Conservation (phyloP, 2,113 vertebrate genomes). For the Pardalotus punctatus region DNA sequence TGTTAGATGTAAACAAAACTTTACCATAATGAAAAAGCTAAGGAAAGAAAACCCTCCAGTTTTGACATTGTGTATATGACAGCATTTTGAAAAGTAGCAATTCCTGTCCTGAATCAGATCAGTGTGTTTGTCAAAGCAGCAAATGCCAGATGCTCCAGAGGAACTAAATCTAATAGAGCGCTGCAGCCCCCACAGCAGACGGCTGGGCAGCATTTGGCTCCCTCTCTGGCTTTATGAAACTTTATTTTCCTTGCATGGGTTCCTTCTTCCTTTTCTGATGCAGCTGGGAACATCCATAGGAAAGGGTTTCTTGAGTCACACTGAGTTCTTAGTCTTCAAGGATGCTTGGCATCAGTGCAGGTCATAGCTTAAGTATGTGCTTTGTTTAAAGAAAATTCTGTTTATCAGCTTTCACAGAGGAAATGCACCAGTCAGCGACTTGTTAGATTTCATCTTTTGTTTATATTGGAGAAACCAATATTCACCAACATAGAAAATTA, state of each 20-base stretch:
- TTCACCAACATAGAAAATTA: background rate
- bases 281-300: background rate
- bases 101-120: background rate
- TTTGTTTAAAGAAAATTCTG: constrained; percentile 37
- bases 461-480: background rate
- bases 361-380: constrained; percentile 17
- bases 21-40: background rate
- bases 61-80: background rate
- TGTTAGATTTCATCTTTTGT: background rate
- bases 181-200: background rate
- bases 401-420: background rate
- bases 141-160: background rate
- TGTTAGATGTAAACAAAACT: background rate
- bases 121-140: background rate
- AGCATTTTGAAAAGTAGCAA: background rate
- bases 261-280: background rate
- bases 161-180: background rate
- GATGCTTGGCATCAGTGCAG: constrained; percentile 25
- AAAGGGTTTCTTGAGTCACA: background rate
- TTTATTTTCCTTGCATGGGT: background rate
- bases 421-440: background rate
- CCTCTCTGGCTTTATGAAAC: background rate
- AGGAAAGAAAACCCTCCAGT: background rate
- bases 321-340: background rate
- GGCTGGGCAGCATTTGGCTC: background rate